phyloP scores from a whole-genome alignment of 2,113 vertebrate genomes.

The Galemys pyrenaicus region DNA sequence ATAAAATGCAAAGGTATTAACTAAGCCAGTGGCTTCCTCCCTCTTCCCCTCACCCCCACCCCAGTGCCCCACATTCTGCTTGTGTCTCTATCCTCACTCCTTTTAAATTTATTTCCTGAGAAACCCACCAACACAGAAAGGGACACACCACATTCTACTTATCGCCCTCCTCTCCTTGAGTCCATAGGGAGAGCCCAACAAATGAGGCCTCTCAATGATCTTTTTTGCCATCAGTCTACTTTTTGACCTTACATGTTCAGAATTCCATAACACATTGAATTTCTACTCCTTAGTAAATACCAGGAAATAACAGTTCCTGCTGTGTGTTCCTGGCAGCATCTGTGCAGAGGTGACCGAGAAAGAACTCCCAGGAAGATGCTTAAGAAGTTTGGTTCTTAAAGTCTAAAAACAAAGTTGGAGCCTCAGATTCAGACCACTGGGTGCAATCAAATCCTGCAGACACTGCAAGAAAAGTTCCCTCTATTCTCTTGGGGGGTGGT shows the following conservation, averaged over 20 bases:
- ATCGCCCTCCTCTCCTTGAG: neutral
- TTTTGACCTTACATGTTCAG: constrained; percentile 32
- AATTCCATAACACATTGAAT: neutral
- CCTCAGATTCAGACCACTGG: neutral
- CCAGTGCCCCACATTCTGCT: neutral
- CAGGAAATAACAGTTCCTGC: neutral
- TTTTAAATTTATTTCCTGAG: constrained; percentile 13
- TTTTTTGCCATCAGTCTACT: constrained; percentile 72
- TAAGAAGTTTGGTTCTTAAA: neutral
- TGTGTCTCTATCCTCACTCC: too few species aligned
- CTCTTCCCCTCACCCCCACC: neutral
- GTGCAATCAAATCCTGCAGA: neutral
- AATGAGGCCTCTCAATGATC: constrained; percentile 55
- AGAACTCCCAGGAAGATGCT: neutral
- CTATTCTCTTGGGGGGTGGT: neutral
- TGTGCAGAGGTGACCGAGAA: neutral
- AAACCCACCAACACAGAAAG: neutral
- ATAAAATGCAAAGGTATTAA: neutral
- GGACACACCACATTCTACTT: neutral
- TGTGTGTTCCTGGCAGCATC: too few species aligned
- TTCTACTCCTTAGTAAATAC: neutral
- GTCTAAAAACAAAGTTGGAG: neutral
- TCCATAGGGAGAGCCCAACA: neutral
- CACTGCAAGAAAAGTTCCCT: neutral
- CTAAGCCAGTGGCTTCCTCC: neutral